A percentile compares a stretch with the other conserved stretches of the same genome.
These are phyloP conservation scores for Pseudococcus longispinus DNA, from an alignment of 2,888 invertebrate species.

Conservation along the genomic window DNA sequence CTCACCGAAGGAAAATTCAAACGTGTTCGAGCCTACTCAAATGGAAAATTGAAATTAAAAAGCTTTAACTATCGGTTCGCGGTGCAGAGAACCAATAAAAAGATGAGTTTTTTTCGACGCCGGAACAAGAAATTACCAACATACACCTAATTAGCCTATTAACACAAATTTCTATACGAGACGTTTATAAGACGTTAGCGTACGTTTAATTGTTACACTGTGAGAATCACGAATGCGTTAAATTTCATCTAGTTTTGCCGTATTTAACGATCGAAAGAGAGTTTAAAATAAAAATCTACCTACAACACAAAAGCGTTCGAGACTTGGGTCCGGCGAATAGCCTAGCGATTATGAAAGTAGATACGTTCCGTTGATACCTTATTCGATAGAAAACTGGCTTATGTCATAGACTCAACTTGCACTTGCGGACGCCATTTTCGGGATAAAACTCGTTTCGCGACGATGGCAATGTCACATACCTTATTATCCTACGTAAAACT, in stretches of 20 bases:
- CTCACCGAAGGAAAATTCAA: background rate
- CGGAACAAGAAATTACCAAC: background rate
- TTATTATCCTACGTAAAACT: background rate
- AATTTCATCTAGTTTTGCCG: constrained; percentile 13
- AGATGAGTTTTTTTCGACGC: background rate
- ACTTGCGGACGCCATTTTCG: background rate
- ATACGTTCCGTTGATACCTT: background rate
- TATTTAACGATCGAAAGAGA: background rate
- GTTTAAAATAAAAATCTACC: background rate
- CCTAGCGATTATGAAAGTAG: constrained; percentile 16
- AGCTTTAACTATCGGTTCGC: background rate
- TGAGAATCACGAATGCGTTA: constrained; percentile 19
- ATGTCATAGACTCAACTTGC: background rate
- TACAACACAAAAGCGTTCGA: background rate
- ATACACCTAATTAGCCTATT: constrained; percentile 7
- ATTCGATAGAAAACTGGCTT: constrained; percentile 41
- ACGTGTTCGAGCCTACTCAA: background rate
- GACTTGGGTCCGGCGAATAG: background rate
- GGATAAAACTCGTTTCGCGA: background rate
- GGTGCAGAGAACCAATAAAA: background rate
- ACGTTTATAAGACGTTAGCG: background rate
- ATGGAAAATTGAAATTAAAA: background rate
- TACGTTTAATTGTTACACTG: constrained; percentile 2
- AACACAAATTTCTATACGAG: background rate
- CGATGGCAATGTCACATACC: background rate